Conservation (phyloP, 2,888 invertebrate genomes). For the Strigamia crassipes region DNA sequence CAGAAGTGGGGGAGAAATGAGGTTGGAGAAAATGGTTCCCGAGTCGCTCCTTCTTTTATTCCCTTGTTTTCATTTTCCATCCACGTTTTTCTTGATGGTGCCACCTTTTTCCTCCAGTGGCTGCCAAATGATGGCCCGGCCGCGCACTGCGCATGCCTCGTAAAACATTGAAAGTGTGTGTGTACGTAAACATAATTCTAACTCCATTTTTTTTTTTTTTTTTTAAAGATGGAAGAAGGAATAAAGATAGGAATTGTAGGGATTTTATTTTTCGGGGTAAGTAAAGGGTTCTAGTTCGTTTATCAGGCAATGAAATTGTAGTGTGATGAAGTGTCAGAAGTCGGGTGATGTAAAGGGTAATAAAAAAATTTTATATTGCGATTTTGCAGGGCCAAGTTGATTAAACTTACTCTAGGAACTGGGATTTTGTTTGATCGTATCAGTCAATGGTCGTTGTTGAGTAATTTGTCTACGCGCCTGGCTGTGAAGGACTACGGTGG, state of each 20-base stretch:
- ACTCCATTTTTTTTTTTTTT: background rate
- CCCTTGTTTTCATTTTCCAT: slow-evolving; percentile 18
- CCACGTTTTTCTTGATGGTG: slow-evolving; percentile 25
- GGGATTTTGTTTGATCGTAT: slow-evolving; percentile 1
- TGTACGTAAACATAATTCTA: slow-evolving; percentile 6
- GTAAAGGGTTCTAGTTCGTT: background rate
- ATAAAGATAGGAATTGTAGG: background rate
- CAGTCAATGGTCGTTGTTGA: background rate
- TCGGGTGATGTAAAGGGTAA: background rate
- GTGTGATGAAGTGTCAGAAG: background rate
- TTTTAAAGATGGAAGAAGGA: background rate
- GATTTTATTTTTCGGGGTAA: background rate
- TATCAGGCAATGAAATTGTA: background rate
- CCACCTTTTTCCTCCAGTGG: background rate
- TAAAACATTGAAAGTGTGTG: background rate
- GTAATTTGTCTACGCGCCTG: background rate
- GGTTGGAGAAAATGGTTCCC: slow-evolving; percentile 18
- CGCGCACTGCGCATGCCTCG: background rate
- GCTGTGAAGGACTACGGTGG: background rate
- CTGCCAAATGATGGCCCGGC: background rate
- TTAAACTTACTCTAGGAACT: background rate
- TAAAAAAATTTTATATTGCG: background rate
- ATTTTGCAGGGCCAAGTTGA: background rate
- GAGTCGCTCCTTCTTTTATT: slow-evolving; percentile 21
- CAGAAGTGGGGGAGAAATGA: background rate